phyloP scores from a whole-genome alignment of 1,140 invertebrate species.

The Ganaspis sp. region DNA sequence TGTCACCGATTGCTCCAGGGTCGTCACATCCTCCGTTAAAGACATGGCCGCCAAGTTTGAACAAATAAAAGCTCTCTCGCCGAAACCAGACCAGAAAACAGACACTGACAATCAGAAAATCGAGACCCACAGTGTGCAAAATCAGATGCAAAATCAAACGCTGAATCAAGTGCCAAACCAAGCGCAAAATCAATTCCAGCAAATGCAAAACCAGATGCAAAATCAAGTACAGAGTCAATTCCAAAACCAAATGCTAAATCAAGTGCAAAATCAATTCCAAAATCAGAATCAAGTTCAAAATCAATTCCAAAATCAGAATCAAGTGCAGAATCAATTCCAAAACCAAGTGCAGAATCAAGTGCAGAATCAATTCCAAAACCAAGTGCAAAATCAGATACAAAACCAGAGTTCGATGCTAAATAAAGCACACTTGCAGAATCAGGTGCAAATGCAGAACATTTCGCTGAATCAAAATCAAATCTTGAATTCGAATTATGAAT shows the following conservation, averaged over 20 bases:
- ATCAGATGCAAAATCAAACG: slow-evolving; percentile 31
- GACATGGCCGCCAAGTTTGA: slow-evolving; percentile 91
- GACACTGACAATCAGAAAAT: slow-evolving; percentile 31
- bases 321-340: slow-evolving; percentile 40
- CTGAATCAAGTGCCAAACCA: slow-evolving; percentile 16
- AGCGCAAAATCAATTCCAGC: slow-evolving; percentile 39
- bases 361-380: slow-evolving; percentile 46
- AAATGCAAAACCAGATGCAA: slow-evolving; percentile 41
- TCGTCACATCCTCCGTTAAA: slow-evolving; percentile 79
- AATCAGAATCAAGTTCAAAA: too few species aligned
- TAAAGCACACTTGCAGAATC: slow-evolving; percentile 63
- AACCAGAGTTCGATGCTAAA: slow-evolving; percentile 38
- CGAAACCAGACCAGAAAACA: slow-evolving; percentile 53
- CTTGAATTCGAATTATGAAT: slow-evolving; percentile 60
- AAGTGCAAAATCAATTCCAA: slow-evolving; percentile 58
- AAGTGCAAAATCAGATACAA: slow-evolving; percentile 50
- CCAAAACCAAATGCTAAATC: slow-evolving; percentile 40
- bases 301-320: slow-evolving; percentile 52
- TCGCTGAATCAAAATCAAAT: neutral
- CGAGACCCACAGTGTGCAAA: too few species aligned
- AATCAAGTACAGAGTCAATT: slow-evolving; percentile 47
- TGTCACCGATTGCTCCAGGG: slow-evolving; percentile 67
- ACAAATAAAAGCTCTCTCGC: slow-evolving; percentile 71
- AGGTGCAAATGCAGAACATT: neutral
- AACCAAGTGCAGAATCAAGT: too few species aligned